Base-by-base conservation (phyloP, 2,113 vertebrate genomes). In the Poicephalus meyeri region DNA sequence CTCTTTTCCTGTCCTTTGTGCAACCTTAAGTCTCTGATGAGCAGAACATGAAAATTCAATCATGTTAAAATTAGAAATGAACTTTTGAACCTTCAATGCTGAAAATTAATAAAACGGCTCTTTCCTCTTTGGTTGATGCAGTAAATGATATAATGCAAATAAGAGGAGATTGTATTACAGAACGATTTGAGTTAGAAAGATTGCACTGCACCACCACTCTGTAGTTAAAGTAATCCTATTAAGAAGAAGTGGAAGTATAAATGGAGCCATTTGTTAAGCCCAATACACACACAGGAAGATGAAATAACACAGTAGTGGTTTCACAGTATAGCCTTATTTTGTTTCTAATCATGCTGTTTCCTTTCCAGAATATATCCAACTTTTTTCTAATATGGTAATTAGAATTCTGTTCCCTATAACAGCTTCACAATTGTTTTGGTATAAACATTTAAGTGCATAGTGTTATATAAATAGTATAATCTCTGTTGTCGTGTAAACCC, bases 221-320 rank as follows among this genome's bases (percentile, higher is more conserved):
- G 7, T 21, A 85, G 55, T 69, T 87, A 64, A 31, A 64, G 25
- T 74, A 76, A 88, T 94, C 47, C 49, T 88, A 58, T 89, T 94
- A 88, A 76, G 65, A 91, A 71, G 52, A 77, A 64, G 31, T 71
- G n/a, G 29, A 93, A 84, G 50, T 80, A 53, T 44, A 66, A 85
- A 89, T 79, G n/a, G 41, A 96, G 68, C 52, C 49, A 82, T 93
- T 93, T 82, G 16, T 95, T 86, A 86, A 89, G 53, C 11, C 25
- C 31, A 72, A 2, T 52, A 37, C 50, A 26, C 16, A 56, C 14
- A 44, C 8, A 41, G n/a, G 23, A 81, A 69, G 63, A 82, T 96
- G 86, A 88, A 88, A 76, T 44, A 82, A 14, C 6, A 2, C 46
- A 66, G 31, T 44, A 31, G 8, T 82, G 41, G 16, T 88, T 88